Percentiles rank a stretch among this genome's conserved stretches.
These are phyloP conservation scores for Oligia strigilis DNA, from an alignment of 2,888 invertebrate genomes.

Conservation along the genomic window DNA sequence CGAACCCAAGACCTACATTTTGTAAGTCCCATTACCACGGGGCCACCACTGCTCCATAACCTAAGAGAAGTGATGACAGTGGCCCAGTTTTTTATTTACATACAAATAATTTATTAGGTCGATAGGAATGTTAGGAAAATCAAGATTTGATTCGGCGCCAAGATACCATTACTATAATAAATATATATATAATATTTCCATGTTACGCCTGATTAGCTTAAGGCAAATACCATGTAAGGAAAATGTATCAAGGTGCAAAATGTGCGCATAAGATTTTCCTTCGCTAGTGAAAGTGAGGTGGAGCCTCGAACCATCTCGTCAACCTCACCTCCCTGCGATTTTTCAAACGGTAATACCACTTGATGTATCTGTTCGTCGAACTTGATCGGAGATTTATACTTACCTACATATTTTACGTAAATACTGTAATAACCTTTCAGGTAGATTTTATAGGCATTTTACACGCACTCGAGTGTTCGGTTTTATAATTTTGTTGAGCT, in stretches of 20 bases:
- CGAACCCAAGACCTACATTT: no score
- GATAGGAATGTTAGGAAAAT: slow-evolving; percentile 12
- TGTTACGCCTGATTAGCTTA: slow-evolving; percentile 54
- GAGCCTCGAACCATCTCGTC: slow-evolving; percentile 48
- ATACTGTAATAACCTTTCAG: slow-evolving; percentile 58
- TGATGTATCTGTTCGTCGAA: slow-evolving; percentile 74
- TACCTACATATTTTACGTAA: slow-evolving; percentile 55
- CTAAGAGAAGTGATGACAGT: no score
- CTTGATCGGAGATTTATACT: slow-evolving; percentile 67
- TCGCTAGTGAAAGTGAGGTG: slow-evolving; percentile 52
- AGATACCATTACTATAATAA: slow-evolving; percentile 39
- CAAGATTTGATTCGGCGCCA: slow-evolving; percentile 12
- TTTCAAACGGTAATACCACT: slow-evolving; percentile 75
- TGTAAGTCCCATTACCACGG: no score
- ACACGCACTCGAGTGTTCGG: slow-evolving; percentile 43
- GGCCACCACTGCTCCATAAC: no score
- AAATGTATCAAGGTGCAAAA: slow-evolving; percentile 58
- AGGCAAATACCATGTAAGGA: slow-evolving; percentile 62
- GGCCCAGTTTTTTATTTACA: background rate
- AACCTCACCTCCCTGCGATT: slow-evolving; percentile 70
- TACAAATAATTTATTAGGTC: slow-evolving; percentile 11
- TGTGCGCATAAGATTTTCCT: slow-evolving; percentile 49
- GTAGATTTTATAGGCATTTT: slow-evolving; percentile 51
- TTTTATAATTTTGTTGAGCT: slow-evolving; percentile 43
- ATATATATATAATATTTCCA: slow-evolving; percentile 43